Base-by-base conservation (phyloP, 2,797 vertebrate species). In the Halcyon smyrnensis region DNA sequence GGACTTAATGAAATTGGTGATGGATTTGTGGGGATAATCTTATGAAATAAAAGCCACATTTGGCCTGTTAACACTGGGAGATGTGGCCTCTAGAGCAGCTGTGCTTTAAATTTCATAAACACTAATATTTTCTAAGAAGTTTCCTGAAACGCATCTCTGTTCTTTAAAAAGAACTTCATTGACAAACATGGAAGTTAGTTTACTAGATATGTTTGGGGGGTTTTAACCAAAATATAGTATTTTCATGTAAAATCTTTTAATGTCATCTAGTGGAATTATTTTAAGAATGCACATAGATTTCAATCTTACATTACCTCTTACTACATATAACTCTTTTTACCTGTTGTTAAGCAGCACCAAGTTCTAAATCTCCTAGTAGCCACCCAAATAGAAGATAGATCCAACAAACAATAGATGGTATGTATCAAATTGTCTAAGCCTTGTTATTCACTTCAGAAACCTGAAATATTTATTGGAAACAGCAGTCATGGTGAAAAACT, bases 151-250 rank as follows among this genome's bases (percentile, higher is more conserved):
- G 65, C 13, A 1, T 36, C 9, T 50, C 2, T 70, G 12, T 7
- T 41, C 6, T 74, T 82, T 83, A 63, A 12, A 34, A 34, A 70
- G 17, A 83, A 56, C 9, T 62, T 87, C 1, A 46, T 28, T 70
- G 32, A 12, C 24, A 84, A 68, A 64, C 8, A 16, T 75, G 9
- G 10, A 77, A 71, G 41, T 43, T 16, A 36, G 25, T 60, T 67
- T 23, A 64, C 34, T 70, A 60, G 3, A 54, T 54, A 32, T 19
- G 21, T 23, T 46, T 23, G 53, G 4, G 5, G 19, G 0, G 0
- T 13, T 65, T 36, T 32, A 28, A 17, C 2, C 64, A 69, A 89
- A 89, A 36, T 8, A 4, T 15, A 27, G 7, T 34, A 43, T 67
- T 92, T 85, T 85, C 18, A 64, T 46, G 4, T 23, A 4, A 85